Percentiles rank a stretch among this genome's conserved stretches.
These are phyloP conservation scores for Gasterosteus nipponicus DNA, from an alignment of 2,113 vertebrate genomes.

Conservation along the genomic window DNA sequence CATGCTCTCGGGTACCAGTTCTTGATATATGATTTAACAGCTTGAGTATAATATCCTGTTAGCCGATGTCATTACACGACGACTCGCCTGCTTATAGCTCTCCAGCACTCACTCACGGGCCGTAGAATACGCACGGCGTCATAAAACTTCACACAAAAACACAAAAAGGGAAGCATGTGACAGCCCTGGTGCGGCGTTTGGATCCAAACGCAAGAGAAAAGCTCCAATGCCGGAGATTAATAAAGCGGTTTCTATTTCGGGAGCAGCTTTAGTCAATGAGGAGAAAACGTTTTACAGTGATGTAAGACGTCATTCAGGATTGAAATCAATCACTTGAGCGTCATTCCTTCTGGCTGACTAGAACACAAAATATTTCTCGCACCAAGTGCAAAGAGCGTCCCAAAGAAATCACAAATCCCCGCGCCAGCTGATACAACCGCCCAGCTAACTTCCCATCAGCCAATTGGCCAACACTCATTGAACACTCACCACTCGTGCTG, in stretches of 20 bases:
- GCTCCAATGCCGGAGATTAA: conserved; percentile 54
- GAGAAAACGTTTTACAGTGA: conserved; percentile 9
- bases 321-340: conserved; percentile 1
- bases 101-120: not conserved
- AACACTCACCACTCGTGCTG: conserved; percentile 92
- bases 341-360: conserved; percentile 33
- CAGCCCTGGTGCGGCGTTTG: conserved; percentile 34
- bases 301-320: not conserved
- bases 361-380: conserved; percentile 24
- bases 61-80: conserved; percentile 39
- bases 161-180: conserved; percentile 44
- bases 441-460: conserved; percentile 26
- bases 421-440: conserved; percentile 11
- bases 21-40: conserved; percentile 42
- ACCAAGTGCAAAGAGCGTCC: conserved; percentile 8
- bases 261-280: conserved; percentile 37
- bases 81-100: conserved; percentile 32
- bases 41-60: conserved; percentile 35
- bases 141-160: conserved; percentile 12
- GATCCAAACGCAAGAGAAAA: conserved; percentile 48
- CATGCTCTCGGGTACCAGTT: conserved; percentile 21
- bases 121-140: conserved; percentile 1
- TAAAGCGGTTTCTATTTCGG: conserved; percentile 61
- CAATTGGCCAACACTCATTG: conserved; percentile 23
- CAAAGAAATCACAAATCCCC: not conserved